A percentile compares a stretch with the other conserved stretches of the same genome.
phyloP scores from a whole-genome alignment of 1,140 invertebrate species.

The Atta cephalotes region DNA sequence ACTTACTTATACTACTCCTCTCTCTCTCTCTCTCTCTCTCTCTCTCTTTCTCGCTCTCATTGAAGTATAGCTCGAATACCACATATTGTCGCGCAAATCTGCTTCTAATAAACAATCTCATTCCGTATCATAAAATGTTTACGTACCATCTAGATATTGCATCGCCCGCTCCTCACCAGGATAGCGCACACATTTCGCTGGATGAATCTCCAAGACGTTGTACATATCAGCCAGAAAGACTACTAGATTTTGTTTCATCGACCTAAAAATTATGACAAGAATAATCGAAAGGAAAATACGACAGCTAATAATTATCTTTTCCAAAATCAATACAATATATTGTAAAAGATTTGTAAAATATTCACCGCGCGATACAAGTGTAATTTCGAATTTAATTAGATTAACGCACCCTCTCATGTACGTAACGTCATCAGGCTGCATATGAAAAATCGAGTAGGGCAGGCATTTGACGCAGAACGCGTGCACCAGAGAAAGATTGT shows the following conservation, averaged over 20 bases:
- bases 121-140: constrained; percentile 34
- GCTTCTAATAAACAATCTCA: constrained; percentile 47
- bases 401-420: constrained; percentile 94
- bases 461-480: constrained; percentile 94
- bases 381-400: constrained; percentile 2
- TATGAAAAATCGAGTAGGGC: constrained; percentile 96
- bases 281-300: not conserved
- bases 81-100: constrained; percentile 68
- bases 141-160: constrained; percentile 85
- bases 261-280: constrained; percentile 87
- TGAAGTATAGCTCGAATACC: constrained; percentile 41
- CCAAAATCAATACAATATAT: not conserved
- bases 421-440: constrained; percentile 98
- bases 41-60: constrained; percentile 56
- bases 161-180: constrained; percentile 88
- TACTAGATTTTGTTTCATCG: constrained; percentile 96
- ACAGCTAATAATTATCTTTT: not conserved
- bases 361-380: not conserved
- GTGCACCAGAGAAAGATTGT: constrained; percentile 96
- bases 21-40: constrained; percentile 46
- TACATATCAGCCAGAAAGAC: constrained; percentile 98
- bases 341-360: constrained; percentile 4
- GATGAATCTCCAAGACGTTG: constrained; percentile 97
- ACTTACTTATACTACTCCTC: too few species aligned
- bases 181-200: constrained; percentile 94